These are phyloP conservation scores for Cardiocondyla obscurior DNA, from an alignment of 1,140 invertebrate genomes.

Conservation along the genomic window DNA sequence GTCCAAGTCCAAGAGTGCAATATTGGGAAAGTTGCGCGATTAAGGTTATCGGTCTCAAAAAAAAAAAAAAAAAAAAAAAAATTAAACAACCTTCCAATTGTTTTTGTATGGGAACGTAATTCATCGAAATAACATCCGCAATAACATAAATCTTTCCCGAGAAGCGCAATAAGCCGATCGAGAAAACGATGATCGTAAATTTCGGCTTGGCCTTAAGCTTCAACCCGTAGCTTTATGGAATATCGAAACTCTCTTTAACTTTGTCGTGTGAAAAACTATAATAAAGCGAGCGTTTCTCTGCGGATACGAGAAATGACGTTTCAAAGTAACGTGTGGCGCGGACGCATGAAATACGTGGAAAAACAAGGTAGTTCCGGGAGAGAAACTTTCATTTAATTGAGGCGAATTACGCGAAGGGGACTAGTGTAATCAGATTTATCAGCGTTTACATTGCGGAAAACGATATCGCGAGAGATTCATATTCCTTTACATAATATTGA, in stretches of 20 bases:
- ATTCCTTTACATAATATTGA: slow-evolving; percentile 45
- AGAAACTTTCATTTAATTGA: neutral
- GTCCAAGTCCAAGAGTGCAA: neutral
- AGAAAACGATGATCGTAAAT: neutral
- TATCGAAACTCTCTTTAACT: neutral
- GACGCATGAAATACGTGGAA: neutral
- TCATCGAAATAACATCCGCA: neutral
- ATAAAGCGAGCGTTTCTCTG: neutral
- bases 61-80: too few species aligned
- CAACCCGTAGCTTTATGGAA: neutral
- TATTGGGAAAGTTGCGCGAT: neutral
- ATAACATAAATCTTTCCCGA: neutral
- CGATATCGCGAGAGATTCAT: slow-evolving; percentile 25
- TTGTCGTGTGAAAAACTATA: neutral
- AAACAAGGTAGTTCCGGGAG: slow-evolving; percentile 6
- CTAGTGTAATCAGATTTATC: slow-evolving; percentile 37
- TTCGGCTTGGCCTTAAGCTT: neutral
- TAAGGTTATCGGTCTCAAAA: neutral
- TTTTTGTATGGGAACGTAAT: neutral
- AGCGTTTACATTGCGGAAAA: slow-evolving; percentile 31
- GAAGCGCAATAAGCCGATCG: neutral
- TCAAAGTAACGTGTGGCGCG: neutral
- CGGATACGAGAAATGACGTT: neutral
- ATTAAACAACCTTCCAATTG: neutral
- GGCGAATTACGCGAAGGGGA: neutral